Conservation (phyloP, 2,113 vertebrate species). For the Hypomesus transpacificus region DNA sequence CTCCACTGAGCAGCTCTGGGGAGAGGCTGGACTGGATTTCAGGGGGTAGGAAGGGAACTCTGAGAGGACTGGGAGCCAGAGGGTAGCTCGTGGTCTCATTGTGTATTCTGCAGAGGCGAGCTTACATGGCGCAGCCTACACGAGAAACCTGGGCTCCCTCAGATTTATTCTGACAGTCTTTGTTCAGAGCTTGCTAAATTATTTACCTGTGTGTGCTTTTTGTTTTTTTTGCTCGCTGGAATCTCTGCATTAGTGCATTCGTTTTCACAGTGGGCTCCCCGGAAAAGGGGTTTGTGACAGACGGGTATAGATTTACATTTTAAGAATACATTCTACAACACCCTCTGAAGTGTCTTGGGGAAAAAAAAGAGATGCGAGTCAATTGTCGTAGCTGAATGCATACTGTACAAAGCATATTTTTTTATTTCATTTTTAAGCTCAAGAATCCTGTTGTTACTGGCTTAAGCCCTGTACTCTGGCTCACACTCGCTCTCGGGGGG, state of each 20-base stretch:
- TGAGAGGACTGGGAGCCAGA: constrained; percentile 8
- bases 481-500: constrained; percentile 28
- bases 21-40: constrained; percentile 3
- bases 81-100: constrained; percentile 36
- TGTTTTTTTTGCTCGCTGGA: constrained; percentile 55
- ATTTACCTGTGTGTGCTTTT: constrained; percentile 56
- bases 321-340: neutral
- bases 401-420: constrained; percentile 1
- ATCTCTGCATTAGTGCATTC: constrained; percentile 40
- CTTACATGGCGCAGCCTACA: constrained; percentile 12
- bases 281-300: constrained; percentile 1
- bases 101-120: constrained; percentile 47
- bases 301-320: constrained; percentile 10
- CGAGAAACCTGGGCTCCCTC: constrained; percentile 40
- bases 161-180: constrained; percentile 41
- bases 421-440: constrained; percentile 34
- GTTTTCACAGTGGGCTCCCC: constrained; percentile 8
- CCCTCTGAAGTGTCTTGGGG: constrained; percentile 41
- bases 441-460: constrained; percentile 31
- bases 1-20: constrained; percentile 8
- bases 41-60: constrained; percentile 16
- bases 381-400: constrained; percentile 29
- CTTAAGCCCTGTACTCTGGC: constrained; percentile 38
- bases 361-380: neutral
- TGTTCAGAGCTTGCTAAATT: constrained; percentile 62